Conservation (phyloP, 2,797 vertebrate genomes). For the Ctenopoma multispine region DNA sequence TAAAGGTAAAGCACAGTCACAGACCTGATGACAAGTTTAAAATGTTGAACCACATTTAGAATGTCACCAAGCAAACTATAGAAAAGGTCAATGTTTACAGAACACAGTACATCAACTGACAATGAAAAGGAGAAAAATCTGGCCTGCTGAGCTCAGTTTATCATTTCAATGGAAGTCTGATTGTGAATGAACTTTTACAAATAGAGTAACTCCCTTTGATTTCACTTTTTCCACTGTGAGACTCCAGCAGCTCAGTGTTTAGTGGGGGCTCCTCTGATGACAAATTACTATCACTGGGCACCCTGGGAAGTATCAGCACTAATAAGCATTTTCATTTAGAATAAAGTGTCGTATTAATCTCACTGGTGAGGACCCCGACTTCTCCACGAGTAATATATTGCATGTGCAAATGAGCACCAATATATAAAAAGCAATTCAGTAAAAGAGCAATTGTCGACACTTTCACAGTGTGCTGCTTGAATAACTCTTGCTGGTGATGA, state of each 20-base stretch:
- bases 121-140: not conserved
- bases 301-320: constrained; percentile 65
- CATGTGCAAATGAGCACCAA: constrained; percentile 66
- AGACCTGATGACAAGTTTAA: constrained; percentile 14
- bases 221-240: constrained; percentile 10
- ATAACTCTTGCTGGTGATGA: constrained; percentile 33
- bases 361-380: constrained; percentile 45
- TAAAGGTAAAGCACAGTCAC: constrained; percentile 27
- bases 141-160: not conserved
- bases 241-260: constrained; percentile 40
- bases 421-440: constrained; percentile 13
- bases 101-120: not conserved
- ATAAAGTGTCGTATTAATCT: constrained; percentile 80
- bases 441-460: constrained; percentile 9
- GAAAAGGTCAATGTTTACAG: constrained; percentile 28
- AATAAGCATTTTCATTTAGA: constrained; percentile 81
- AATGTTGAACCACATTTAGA: constrained; percentile 16
- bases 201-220: not conserved
- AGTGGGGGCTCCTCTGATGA: constrained; percentile 68
- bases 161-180: not conserved
- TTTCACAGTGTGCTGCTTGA: constrained; percentile 30
- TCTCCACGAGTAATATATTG: constrained; percentile 63
- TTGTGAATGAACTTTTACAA: constrained; percentile 15
- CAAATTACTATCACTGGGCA: constrained; percentile 59
- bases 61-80: constrained; percentile 5